These are phyloP conservation scores for Parus major DNA, from an alignment of 2,113 vertebrate species.

Conservation along the genomic window DNA sequence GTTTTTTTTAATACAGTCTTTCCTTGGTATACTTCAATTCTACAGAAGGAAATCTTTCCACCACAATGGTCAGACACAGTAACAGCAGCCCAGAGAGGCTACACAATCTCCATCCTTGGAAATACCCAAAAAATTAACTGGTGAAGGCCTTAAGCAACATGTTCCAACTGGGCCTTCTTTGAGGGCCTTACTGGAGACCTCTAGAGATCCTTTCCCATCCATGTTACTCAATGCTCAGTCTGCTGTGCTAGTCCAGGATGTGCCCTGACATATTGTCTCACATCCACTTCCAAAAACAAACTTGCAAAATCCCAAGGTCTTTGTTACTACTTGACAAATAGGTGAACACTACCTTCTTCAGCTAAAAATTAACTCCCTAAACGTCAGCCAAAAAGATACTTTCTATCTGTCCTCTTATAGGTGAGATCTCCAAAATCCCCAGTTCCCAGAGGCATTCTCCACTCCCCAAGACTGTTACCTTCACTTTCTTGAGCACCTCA, in stretches of 20 bases:
- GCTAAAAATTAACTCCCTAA: neutral
- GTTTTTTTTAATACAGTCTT: neutral
- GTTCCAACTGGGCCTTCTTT: neutral
- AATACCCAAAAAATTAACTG: neutral
- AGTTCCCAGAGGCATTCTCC: neutral
- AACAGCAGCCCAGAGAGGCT: neutral
- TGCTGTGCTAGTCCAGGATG: neutral
- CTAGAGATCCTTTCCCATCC: neutral
- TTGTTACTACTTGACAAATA: neutral
- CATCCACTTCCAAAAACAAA: neutral
- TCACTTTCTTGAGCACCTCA: constrained; percentile 92
- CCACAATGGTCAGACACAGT: neutral
- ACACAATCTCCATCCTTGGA: neutral
- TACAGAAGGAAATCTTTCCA: neutral
- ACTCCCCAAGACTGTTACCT: constrained; percentile 74
- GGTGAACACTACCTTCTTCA: neutral
- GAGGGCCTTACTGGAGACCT: neutral
- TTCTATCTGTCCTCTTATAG: neutral
- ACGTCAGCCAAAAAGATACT: neutral
- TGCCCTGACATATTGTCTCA: neutral
- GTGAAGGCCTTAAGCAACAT: neutral
- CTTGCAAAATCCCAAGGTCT: neutral
- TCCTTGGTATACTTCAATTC: neutral
- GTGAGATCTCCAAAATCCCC: neutral
- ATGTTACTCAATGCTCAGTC: accelerated